Base-by-base conservation (phyloP, 1,140 invertebrate species). In the Diachasmimorpha longicaudata region DNA sequence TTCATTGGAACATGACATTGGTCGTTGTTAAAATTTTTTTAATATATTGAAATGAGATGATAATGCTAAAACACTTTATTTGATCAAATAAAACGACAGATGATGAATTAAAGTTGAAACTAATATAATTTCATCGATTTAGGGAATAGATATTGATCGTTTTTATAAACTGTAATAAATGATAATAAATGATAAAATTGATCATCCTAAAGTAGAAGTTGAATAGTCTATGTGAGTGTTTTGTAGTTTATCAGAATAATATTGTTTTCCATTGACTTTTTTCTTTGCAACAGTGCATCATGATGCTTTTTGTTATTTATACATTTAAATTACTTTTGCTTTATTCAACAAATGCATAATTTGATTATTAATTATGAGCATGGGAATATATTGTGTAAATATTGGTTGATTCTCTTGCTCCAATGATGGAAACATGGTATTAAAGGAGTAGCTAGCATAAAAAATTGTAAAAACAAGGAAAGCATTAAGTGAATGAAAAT, bases 361-460 rank as follows among this genome's bases (percentile, higher is more conserved):
- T n/a, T 21, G 52, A 19, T 23, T 11, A 63, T 19, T 1, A 63
- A 25, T 63, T 63, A 48, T 68, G 42, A 46, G 72, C 39, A 46
- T 48, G 31, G n/a, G 46, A 70, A 37, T 74, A 76, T 72, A 79
- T 80, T 84, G 73, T 84, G 83, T 84, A 85, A 82, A 84, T 84
- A 84, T 83, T 82, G 83, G 82, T 84, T 81, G 70, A 72, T 83
- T 82, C 82, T 84, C 76, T 81, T 81, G 78, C 74, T 79, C 69
- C 19, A 39, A 66, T 74, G 23, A 75, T 55, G 72, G 68, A 75
- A 44, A 46, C 23, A 55, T 67, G 52, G 52, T 25, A 70, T 44
- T 72, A 31, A 31, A 25, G 48, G 52, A 58, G 16, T 44, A 37
- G 19, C 42, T 19, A 21, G 37, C 21, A 14, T 71, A 5, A 48